phyloP scores from a whole-genome alignment of 1,140 invertebrate species.

The Pissodes strobi region DNA sequence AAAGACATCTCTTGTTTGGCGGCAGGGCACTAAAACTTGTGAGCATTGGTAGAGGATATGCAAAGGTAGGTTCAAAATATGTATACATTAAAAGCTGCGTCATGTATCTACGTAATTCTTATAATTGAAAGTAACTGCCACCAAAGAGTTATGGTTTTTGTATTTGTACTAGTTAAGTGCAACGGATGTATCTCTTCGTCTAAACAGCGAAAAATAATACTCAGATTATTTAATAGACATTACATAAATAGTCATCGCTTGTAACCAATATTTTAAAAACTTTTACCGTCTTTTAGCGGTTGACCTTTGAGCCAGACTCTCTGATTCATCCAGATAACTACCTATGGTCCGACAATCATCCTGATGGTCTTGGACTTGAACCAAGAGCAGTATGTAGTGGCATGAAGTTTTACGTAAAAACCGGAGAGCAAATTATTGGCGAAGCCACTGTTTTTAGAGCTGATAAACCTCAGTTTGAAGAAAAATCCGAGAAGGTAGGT shows the following conservation, averaged over 20 bases:
- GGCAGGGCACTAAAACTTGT: constrained; percentile 66
- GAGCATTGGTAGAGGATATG: constrained; percentile 76
- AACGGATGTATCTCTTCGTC: no score
- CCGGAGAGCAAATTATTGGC: constrained; percentile 63
- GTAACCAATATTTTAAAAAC: no score
- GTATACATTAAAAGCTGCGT: no score
- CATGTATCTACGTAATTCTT: no score
- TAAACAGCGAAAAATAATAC: no score
- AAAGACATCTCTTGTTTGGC: constrained; percentile 66
- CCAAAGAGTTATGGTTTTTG: no score
- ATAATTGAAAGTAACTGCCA: no score
- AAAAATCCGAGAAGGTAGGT: constrained; percentile 64
- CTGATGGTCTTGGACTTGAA: constrained; percentile 73
- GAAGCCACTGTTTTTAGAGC: constrained; percentile 67
- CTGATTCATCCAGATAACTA: constrained; percentile 69
- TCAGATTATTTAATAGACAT: no score
- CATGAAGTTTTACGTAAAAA: constrained; percentile 67
- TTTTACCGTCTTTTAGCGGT: constrained; percentile 55
- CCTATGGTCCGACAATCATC: constrained; percentile 80
- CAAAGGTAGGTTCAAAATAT: constrained; percentile 64
- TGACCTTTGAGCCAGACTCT: constrained; percentile 72
- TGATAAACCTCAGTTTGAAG: constrained; percentile 66
- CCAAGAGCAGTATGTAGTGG: constrained; percentile 67
- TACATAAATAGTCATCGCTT: no score
- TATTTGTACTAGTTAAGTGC: no score